phyloP scores from a whole-genome alignment of 2,888 invertebrate genomes.

The Smittia aterrima region DNA sequence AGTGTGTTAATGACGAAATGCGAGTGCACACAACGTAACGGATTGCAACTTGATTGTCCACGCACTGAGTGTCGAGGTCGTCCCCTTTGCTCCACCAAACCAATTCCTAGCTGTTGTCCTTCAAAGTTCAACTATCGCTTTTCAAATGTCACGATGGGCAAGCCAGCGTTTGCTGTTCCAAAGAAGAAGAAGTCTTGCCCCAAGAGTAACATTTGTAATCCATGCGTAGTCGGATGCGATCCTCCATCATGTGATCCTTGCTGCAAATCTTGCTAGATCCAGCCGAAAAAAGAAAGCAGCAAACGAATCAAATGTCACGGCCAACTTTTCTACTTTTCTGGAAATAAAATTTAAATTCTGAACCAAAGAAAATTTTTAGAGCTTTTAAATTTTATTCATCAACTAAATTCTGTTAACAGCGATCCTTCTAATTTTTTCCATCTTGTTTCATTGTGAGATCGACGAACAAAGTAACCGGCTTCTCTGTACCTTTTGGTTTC shows the following conservation, averaged over 20 bases:
- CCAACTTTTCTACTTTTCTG: no score
- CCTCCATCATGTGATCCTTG: neutral
- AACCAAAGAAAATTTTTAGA: no score
- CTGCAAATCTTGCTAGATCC: constrained; percentile 1
- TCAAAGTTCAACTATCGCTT: constrained; percentile 49
- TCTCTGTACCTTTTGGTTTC: no score
- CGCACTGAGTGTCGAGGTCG: constrained; percentile 57
- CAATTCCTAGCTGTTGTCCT: constrained; percentile 56
- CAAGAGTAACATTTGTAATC: constrained; percentile 11
- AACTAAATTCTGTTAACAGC: no score
- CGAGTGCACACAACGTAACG: constrained; percentile 60
- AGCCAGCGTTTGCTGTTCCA: constrained; percentile 31
- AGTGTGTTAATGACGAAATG: constrained; percentile 59
- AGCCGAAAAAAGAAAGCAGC: no score
- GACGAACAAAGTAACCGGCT: no score
- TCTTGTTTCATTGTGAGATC: no score
- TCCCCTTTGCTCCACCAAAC: constrained; percentile 55
- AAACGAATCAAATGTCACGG: no score
- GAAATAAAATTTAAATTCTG: no score
- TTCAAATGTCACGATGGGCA: constrained; percentile 47
- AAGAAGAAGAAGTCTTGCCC: neutral
- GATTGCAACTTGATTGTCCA: constrained; percentile 61
- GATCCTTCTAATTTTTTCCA: no score
- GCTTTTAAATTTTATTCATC: no score
- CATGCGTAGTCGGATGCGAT: neutral